These are phyloP conservation scores for Calameuta pallipes DNA, from an alignment of 2,888 invertebrate species.

Conservation along the genomic window DNA sequence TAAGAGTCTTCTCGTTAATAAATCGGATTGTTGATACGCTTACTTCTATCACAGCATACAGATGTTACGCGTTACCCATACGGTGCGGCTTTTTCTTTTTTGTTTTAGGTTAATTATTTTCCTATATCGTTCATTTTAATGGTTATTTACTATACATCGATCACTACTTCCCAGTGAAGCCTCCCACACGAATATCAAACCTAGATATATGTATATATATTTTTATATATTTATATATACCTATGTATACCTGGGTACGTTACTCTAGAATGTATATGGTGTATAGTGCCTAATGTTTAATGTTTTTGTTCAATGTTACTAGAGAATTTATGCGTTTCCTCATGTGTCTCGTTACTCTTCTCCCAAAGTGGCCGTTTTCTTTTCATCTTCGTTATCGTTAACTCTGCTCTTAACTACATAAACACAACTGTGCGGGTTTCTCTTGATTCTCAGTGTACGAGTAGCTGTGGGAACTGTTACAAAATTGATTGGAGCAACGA, in stretches of 20 bases:
- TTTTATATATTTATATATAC: conserved; percentile 14
- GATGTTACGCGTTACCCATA: conserved; percentile 31
- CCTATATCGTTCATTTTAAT: conserved; percentile 23
- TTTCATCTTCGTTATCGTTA: not conserved
- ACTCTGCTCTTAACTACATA: not conserved
- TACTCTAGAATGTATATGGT: not conserved
- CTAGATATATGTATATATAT: conserved; percentile 35
- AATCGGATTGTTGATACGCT: conserved; percentile 59
- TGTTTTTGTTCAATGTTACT: not conserved
- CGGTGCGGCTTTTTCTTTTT: conserved; percentile 2
- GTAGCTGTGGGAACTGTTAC: not conserved
- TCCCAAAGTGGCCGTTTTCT: not conserved
- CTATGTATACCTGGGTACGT: conserved; percentile 15
- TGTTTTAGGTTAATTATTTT: not conserved
- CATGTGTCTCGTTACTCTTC: not conserved
- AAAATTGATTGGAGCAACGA: conserved; percentile 1
- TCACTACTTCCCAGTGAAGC: conserved; percentile 42
- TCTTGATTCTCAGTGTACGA: not conserved
- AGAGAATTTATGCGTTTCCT: not conserved
- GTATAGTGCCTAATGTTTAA: not conserved
- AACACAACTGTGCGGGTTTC: not conserved
- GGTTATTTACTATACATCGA: conserved; percentile 43
- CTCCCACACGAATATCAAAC: conserved; percentile 41
- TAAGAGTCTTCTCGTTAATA: conserved; percentile 12
- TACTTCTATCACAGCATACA: conserved; percentile 60